phyloP scores from a whole-genome alignment of 2,113 vertebrate genomes.

The Macrotus californicus region DNA sequence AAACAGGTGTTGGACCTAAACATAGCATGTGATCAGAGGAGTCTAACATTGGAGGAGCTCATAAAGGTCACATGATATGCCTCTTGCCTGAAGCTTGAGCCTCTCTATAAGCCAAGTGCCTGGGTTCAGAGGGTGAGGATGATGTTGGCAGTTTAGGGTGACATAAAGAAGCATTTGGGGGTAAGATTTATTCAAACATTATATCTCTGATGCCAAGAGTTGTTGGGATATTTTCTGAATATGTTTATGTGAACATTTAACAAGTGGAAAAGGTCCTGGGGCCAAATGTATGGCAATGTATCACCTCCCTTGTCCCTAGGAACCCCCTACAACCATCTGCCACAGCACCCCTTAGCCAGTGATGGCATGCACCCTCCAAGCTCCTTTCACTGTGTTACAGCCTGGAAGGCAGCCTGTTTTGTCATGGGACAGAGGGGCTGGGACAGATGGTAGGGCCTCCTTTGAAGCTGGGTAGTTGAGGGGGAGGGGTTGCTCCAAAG shows the following conservation, averaged over 20 bases:
- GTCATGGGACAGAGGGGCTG: background rate
- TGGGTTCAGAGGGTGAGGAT: constrained; percentile 21
- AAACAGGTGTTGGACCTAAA: constrained; percentile 53
- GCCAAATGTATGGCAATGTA: background rate
- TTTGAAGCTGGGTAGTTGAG: background rate
- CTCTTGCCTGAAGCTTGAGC: background rate
- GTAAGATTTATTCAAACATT: background rate
- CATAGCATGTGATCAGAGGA: constrained; percentile 43
- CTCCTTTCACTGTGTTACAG: background rate
- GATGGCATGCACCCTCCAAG: background rate
- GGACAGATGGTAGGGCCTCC: background rate
- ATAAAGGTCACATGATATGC: background rate
- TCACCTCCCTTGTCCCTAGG: background rate
- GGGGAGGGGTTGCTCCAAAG: background rate
- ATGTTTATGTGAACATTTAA: constrained; percentile 6
- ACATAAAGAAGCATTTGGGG: background rate
- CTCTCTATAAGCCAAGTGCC: constrained; percentile 31
- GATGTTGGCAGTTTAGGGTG: background rate
- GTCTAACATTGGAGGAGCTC: background rate
- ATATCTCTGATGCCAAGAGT: background rate
- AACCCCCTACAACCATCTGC: background rate
- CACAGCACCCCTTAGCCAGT: background rate
- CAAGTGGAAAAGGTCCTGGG: background rate
- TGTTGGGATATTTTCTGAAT: background rate
- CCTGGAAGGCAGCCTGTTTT: background rate